A percentile compares a stretch with the other conserved stretches of the same genome.
These are phyloP conservation scores for Limosa lapponica DNA, from an alignment of 2,797 vertebrate genomes.

Conservation along the genomic window DNA sequence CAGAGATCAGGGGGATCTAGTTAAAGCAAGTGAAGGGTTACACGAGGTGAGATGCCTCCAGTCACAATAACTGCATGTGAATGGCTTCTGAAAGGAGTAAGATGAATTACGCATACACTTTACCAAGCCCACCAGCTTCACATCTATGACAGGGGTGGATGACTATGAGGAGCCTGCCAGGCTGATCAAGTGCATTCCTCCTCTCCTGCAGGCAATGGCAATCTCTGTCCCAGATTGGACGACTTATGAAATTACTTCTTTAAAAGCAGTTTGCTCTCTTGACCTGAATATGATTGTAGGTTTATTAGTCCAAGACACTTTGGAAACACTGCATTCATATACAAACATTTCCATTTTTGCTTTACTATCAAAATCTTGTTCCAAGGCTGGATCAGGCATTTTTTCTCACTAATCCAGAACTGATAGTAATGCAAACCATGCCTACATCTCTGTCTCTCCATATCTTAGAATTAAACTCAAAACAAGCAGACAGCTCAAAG, in stretches of 20 bases:
- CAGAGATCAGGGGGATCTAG: neutral
- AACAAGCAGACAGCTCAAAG: neutral
- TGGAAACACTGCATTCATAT: neutral
- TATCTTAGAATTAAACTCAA: neutral
- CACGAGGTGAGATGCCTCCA: neutral
- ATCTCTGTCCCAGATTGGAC: neutral
- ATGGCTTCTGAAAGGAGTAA: neutral
- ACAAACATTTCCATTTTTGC: neutral
- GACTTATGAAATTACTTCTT: neutral
- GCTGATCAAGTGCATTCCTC: neutral
- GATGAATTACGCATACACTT: neutral
- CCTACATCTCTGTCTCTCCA: neutral
- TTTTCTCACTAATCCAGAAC: neutral
- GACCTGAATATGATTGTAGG: neutral
- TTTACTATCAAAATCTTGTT: neutral
- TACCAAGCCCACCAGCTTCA: neutral
- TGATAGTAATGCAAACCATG: neutral
- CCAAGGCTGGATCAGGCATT: neutral
- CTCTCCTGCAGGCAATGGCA: neutral
- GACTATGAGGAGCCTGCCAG: neutral
- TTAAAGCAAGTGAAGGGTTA: neutral
- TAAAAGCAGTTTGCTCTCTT: neutral
- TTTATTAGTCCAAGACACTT: neutral
- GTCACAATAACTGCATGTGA: neutral
- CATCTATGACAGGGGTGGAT: neutral